phyloP scores from a whole-genome alignment of 2,888 invertebrate genomes.

The Chironomus riparius region DNA sequence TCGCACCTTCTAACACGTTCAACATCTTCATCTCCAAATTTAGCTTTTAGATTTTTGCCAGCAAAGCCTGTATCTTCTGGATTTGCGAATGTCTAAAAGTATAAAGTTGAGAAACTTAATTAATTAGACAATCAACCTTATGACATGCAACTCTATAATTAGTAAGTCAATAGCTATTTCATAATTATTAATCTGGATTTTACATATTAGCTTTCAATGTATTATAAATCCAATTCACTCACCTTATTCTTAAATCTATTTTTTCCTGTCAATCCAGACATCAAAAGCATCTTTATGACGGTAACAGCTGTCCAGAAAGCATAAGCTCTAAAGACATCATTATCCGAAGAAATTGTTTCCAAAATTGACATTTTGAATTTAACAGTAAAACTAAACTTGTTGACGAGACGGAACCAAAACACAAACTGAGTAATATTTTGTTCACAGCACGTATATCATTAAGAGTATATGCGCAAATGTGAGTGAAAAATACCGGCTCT shows the following conservation, averaged over 20 bases:
- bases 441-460: neutral
- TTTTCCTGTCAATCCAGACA: constrained; percentile 41
- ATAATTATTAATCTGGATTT: neutral
- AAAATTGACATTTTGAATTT: neutral
- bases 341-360: constrained; percentile 30
- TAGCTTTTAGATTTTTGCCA: constrained; percentile 35
- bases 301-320: constrained; percentile 42
- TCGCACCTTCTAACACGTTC: constrained; percentile 43
- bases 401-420: neutral
- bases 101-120: neutral
- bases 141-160: neutral
- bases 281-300: constrained; percentile 42
- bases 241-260: constrained; percentile 43
- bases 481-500: neutral
- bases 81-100: constrained; percentile 37
- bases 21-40: constrained; percentile 41
- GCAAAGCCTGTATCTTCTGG: constrained; percentile 35
- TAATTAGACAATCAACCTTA: neutral
- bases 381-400: neutral
- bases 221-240: constrained; percentile 32
- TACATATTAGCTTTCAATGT: neutral
- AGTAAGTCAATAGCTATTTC: neutral
- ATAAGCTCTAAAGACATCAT: constrained; percentile 41
- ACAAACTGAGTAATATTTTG: neutral
- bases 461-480: neutral